Evolutionary conservation across 2,797 vertebrate genomes (phyloP).

Genomic region (Hoplostethus atlanticus): DNA sequence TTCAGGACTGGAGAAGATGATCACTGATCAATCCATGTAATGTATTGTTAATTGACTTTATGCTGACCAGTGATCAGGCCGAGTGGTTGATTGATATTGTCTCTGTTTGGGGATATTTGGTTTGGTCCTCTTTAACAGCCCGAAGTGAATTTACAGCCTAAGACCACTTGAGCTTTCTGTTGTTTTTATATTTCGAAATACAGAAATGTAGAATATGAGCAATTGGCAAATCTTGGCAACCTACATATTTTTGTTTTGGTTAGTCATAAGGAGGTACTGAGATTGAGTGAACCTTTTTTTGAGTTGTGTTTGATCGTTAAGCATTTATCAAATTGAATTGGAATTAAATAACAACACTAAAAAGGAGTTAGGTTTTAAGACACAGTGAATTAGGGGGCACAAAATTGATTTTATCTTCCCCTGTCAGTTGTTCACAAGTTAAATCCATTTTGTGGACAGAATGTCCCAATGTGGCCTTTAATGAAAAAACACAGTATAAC

Average conservation of each 20-base stretch:
- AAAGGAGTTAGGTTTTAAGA: background rate
- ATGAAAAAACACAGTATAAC: background rate
- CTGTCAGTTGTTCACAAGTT: constrained; percentile 4
- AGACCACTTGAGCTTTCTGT: constrained; percentile 67
- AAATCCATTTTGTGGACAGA: constrained; percentile 7
- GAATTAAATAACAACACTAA: background rate
- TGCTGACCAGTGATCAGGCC: background rate
- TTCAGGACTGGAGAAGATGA: constrained; percentile 56
- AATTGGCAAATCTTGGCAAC: background rate
- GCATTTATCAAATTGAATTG: background rate
- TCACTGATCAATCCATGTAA: constrained; percentile 38
- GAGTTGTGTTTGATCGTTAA: constrained; percentile 6
- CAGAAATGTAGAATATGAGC: constrained; percentile 52
- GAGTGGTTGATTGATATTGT: constrained; percentile 39
- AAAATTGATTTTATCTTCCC: constrained; percentile 20
- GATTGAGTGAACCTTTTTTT: background rate
- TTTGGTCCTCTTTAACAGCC: constrained; percentile 61
- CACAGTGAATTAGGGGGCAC: background rate
- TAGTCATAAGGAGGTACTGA: constrained; percentile 9
- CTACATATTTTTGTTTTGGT: constrained; percentile 26
- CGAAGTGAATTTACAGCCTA: constrained; percentile 46
- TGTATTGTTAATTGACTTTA: constrained; percentile 38
- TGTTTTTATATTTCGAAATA: constrained; percentile 64
- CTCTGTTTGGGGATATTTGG: constrained; percentile 71
- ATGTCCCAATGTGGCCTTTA: background rate